A percentile compares a stretch with the other conserved stretches of the same genome.
Evolutionary conservation across 1,140 invertebrate genomes (phyloP).

Genomic region (Babylonia areolata): DNA sequence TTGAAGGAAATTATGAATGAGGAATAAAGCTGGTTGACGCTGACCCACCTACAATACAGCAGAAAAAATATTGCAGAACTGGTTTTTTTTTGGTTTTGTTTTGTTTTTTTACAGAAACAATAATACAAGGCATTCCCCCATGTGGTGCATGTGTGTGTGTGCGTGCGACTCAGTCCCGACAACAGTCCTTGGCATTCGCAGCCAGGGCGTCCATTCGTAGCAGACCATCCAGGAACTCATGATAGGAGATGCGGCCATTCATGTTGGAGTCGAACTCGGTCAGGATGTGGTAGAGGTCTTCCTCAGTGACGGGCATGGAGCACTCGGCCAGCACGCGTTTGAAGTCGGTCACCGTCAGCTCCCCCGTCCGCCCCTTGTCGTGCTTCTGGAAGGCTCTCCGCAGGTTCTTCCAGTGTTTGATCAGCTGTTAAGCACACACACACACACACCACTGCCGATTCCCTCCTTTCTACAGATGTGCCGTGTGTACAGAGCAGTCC

Average conservation of each 20-base stretch:
- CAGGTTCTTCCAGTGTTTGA: constrained; percentile 58
- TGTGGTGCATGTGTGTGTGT: no score
- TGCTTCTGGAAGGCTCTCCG: constrained; percentile 56
- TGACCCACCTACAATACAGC: no score
- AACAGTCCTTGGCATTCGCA: background rate
- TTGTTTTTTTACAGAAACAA: no score
- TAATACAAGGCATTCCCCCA: no score
- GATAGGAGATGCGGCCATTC: constrained; percentile 57
- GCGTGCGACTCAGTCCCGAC: no score
- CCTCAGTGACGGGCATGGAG: constrained; percentile 53
- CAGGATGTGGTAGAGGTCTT: constrained; percentile 63
- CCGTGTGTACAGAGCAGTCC: no score
- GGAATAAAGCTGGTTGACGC: no score
- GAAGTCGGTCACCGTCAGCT: constrained; percentile 54
- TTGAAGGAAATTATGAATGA: no score
- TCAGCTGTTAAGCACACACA: constrained; percentile 49
- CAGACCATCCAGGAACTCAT: constrained; percentile 56
- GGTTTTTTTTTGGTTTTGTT: no score
- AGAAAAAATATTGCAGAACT: no score
- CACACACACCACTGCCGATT: no score
- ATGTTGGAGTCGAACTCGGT: constrained; percentile 56
- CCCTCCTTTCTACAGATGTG: no score
- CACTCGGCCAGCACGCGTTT: constrained; percentile 48
- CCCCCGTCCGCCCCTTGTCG: constrained; percentile 49
- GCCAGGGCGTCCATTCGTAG: background rate